Evolutionary conservation across 2,113 vertebrate genomes (phyloP).

Genomic region (Anguilla japonica): DNA sequence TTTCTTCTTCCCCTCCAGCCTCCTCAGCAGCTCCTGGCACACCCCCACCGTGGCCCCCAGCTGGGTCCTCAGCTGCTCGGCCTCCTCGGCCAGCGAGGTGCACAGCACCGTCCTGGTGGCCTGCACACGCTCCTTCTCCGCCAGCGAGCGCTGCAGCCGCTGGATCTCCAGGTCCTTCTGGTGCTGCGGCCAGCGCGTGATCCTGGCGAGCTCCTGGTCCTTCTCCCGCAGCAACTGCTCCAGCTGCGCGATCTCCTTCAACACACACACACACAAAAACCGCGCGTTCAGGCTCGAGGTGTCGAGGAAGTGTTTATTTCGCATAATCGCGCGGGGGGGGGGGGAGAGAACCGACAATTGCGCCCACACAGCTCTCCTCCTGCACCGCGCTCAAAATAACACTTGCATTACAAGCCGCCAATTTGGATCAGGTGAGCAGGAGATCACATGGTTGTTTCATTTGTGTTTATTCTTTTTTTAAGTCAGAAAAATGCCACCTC

Average conservation of each 20-base stretch:
- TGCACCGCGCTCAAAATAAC: slow-evolving; percentile 33
- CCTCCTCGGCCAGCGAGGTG: slow-evolving; percentile 80
- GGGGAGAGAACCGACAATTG: slow-evolving; percentile 18
- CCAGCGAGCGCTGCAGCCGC: slow-evolving; percentile 67
- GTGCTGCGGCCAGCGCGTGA: slow-evolving; percentile 67
- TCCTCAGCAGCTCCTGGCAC: slow-evolving; percentile 82
- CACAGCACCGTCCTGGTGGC: slow-evolving; percentile 80
- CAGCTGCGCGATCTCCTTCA: slow-evolving; percentile 79
- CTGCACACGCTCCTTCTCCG: slow-evolving; percentile 71
- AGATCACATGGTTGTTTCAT: background rate
- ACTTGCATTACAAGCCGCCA: slow-evolving; percentile 38
- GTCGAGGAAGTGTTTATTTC: background rate
- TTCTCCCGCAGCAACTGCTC: slow-evolving; percentile 70
- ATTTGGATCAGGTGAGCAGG: background rate
- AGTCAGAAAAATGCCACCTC: background rate
- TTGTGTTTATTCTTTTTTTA: background rate
- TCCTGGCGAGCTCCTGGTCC: slow-evolving; percentile 69
- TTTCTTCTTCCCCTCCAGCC: slow-evolving; percentile 72
- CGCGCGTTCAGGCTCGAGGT: background rate
- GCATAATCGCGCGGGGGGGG: background rate
- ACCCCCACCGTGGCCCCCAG: slow-evolving; percentile 81
- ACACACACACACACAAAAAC: background rate
- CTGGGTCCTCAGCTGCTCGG: slow-evolving; percentile 79
- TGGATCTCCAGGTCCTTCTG: slow-evolving; percentile 76
- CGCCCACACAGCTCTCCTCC: background rate